These are phyloP conservation scores for Yasuhikotakia modesta DNA, from an alignment of 2,797 vertebrate genomes.

Conservation along the genomic window DNA sequence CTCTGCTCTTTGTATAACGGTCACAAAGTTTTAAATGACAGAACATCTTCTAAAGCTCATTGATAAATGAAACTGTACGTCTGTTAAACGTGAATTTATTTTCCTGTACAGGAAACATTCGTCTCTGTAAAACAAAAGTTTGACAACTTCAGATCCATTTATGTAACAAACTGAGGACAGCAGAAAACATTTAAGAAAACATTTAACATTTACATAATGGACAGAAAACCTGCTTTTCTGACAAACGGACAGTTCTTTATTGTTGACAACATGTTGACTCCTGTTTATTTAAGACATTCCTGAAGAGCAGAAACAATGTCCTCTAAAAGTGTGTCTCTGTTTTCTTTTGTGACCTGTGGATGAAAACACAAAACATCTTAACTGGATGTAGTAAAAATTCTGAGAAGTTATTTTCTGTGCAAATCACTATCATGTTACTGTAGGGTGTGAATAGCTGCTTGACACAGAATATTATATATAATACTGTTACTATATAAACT, in stretches of 20 bases:
- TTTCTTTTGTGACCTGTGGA: slow-evolving; percentile 88
- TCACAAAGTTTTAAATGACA: too few species aligned
- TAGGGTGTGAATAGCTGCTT: too few species aligned
- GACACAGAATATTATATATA: too few species aligned
- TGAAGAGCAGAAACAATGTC: slow-evolving; percentile 81
- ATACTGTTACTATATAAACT: background rate
- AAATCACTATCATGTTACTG: too few species aligned
- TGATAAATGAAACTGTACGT: slow-evolving; percentile 62
- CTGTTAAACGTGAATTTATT: slow-evolving; percentile 65
- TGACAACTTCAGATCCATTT: background rate
- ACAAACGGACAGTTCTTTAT: background rate
- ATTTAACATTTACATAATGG: too few species aligned
- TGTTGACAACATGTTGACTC: slow-evolving; percentile 9
- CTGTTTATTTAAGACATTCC: slow-evolving; percentile 69
- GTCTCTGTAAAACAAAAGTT: slow-evolving; percentile 10
- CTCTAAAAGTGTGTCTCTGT: slow-evolving; percentile 72
- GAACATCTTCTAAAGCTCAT: background rate
- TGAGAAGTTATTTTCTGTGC: too few species aligned
- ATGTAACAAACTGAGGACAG: background rate
- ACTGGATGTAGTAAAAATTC: too few species aligned
- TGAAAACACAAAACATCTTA: background rate
- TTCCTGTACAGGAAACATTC: slow-evolving; percentile 32
- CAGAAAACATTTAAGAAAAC: background rate
- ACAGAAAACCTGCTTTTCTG: too few species aligned
- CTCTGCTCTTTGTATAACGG: too few species aligned